Conservation (phyloP, 2,113 vertebrate genomes). For the Notothenia coriiceps region DNA sequence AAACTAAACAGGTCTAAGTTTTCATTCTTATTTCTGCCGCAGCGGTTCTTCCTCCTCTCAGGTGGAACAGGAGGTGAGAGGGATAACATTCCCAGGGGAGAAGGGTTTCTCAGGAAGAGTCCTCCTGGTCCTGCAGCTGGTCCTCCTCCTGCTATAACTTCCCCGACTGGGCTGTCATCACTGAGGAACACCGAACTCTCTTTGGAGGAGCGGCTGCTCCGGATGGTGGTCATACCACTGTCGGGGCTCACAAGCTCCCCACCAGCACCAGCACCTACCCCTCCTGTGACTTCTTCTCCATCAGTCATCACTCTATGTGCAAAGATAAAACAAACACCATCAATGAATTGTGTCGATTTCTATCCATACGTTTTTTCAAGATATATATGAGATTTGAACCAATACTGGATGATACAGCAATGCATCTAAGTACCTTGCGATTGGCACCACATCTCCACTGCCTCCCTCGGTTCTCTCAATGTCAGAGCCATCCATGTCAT, state of each 20-base stretch:
- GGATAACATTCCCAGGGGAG: constrained; percentile 86
- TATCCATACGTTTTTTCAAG: neutral
- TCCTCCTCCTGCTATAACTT: constrained; percentile 75
- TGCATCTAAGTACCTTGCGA: constrained; percentile 66
- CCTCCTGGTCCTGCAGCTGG: constrained; percentile 58
- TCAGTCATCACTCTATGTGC: constrained; percentile 76
- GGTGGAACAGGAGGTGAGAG: constrained; percentile 82
- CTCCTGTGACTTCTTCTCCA: constrained; percentile 80
- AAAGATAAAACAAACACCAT: constrained; percentile 24
- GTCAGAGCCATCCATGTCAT: constrained; percentile 93
- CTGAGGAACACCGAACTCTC: constrained; percentile 96
- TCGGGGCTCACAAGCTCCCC: constrained; percentile 93
- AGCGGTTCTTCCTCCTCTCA: constrained; percentile 82
- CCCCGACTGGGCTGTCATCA: constrained; percentile 92
- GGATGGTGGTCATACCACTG: constrained; percentile 93
- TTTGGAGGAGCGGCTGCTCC: constrained; percentile 95
- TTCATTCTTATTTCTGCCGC: constrained; percentile 78
- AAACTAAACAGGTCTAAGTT: constrained; percentile 90
- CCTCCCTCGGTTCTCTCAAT: constrained; percentile 79
- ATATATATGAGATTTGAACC: neutral
- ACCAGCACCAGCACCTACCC: constrained; percentile 60
- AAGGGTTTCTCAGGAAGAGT: constrained; percentile 86
- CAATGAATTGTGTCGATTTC: neutral
- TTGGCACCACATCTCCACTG: constrained; percentile 45
- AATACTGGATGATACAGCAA: neutral